Percentiles rank a stretch among this genome's conserved stretches.
phyloP scores from a whole-genome alignment of 2,113 vertebrate genomes.

The Lates calcarifer region DNA sequence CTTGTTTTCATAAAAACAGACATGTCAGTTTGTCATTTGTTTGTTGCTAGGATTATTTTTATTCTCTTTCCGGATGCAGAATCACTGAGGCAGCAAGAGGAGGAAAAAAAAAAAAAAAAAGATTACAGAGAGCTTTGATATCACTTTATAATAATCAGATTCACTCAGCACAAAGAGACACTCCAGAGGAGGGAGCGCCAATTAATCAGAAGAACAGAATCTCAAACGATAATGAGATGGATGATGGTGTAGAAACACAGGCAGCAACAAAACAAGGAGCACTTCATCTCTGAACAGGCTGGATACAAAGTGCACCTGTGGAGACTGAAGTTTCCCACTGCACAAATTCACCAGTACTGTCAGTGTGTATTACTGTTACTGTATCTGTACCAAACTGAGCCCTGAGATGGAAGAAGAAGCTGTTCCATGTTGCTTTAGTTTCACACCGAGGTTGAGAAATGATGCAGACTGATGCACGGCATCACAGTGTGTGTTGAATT shows the following conservation, averaged over 20 bases:
- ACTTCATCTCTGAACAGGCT: constrained; percentile 3
- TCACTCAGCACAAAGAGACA: not conserved
- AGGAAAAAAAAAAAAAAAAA: no score
- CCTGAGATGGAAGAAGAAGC: no score
- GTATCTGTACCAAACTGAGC: no score
- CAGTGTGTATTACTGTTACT: no score
- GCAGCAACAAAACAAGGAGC: not conserved
- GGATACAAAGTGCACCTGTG: not conserved
- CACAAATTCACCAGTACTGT: no score
- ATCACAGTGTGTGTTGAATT: no score
- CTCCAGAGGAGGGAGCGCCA: not conserved
- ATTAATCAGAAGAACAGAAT: no score
- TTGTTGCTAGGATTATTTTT: not conserved
- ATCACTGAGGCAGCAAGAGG: not conserved
- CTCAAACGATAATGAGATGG: no score
- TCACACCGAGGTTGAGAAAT: not conserved
- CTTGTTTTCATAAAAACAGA: no score
- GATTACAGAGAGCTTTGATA: not conserved
- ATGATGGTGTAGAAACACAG: no score
- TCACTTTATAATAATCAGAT: not conserved
- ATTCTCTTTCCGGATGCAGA: not conserved
- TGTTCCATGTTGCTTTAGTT: not conserved
- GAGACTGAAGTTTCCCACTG: constrained; percentile 11
- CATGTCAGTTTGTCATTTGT: not conserved
- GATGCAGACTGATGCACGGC: no score